phyloP scores from a whole-genome alignment of 2,888 invertebrate species.

The Colletes collaris region DNA sequence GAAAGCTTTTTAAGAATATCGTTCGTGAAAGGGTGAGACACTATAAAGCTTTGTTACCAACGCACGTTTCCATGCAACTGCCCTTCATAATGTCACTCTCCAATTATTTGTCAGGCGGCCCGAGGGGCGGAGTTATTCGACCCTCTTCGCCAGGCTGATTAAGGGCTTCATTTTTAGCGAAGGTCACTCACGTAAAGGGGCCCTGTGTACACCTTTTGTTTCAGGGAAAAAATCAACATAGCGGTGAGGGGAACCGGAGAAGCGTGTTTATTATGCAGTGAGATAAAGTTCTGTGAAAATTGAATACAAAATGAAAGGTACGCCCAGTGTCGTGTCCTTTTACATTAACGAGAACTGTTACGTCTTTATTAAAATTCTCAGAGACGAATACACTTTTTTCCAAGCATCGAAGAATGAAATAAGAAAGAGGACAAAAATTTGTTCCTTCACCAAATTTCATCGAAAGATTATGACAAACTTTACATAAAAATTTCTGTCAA shows the following conservation, averaged over 20 bases:
- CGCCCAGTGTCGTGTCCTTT: constrained; percentile 1
- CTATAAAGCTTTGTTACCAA: constrained; percentile 55
- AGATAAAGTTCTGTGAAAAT: constrained; percentile 48
- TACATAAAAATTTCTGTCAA: too few relatives aligned
- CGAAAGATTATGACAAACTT: too few relatives aligned
- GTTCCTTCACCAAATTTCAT: too few relatives aligned
- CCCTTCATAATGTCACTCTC: constrained; percentile 57
- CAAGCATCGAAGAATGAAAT: background rate
- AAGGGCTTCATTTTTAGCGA: constrained; percentile 61
- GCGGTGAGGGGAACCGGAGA: constrained; percentile 1
- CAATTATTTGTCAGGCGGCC: constrained; percentile 54
- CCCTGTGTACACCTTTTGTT: background rate
- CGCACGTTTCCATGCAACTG: constrained; percentile 39
- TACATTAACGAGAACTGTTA: constrained; percentile 21
- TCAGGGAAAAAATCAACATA: constrained; percentile 8
- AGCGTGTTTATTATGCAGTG: constrained; percentile 50
- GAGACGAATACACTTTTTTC: too few relatives aligned
- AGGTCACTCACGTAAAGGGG: constrained; percentile 35
- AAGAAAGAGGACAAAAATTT: too few relatives aligned
- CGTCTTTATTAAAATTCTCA: constrained; percentile 25
- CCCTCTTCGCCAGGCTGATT: constrained; percentile 52
- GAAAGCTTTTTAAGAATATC: too few relatives aligned
- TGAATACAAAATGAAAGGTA: constrained; percentile 43
- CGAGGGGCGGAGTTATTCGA: constrained; percentile 45
- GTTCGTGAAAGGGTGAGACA: constrained; percentile 32